These are phyloP conservation scores for Agrenia bidenticulata DNA, from an alignment of 2,888 invertebrate genomes.

Conservation along the genomic window DNA sequence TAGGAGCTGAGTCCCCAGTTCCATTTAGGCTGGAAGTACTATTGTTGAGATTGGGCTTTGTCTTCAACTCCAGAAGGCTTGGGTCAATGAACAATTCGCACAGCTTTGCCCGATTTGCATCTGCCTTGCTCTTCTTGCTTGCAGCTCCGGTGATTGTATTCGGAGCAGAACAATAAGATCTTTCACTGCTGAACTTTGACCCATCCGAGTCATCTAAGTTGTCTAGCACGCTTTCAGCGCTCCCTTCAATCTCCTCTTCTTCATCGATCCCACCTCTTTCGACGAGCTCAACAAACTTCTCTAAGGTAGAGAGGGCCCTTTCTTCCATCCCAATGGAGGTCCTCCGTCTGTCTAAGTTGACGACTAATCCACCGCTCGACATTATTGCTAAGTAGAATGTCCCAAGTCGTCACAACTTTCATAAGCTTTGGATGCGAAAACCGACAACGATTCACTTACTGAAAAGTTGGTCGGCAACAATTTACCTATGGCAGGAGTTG, in stretches of 20 bases:
- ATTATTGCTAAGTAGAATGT: constrained; percentile 14
- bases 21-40: constrained; percentile 37
- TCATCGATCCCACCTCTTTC: constrained; percentile 42
- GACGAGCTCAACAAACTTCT: constrained; percentile 51
- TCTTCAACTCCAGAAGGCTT: constrained; percentile 36
- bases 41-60: constrained; percentile 30
- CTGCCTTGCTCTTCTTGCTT: constrained; percentile 32
- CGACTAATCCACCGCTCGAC: constrained; percentile 41
- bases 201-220: constrained; percentile 9
- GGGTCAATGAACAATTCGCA: constrained; percentile 50
- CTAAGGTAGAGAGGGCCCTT: constrained; percentile 46
- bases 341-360: constrained; percentile 45
- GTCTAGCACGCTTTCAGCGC: constrained; percentile 18
- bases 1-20: constrained; percentile 5
- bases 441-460: no score
- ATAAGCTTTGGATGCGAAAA: no score
- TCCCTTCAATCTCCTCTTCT: constrained; percentile 31
- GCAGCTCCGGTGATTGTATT: constrained; percentile 17
- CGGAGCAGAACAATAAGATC: constrained; percentile 15
- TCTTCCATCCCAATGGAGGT: constrained; percentile 51
- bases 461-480: no score
- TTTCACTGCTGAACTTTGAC: constrained; percentile 16
- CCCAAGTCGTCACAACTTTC: no score
- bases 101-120: constrained; percentile 42
- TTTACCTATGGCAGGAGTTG: no score